Percentiles rank a stretch among this genome's conserved stretches.
Evolutionary conservation across 1,140 invertebrate genomes (phyloP).

Genomic region (Sycophila sp.): DNA sequence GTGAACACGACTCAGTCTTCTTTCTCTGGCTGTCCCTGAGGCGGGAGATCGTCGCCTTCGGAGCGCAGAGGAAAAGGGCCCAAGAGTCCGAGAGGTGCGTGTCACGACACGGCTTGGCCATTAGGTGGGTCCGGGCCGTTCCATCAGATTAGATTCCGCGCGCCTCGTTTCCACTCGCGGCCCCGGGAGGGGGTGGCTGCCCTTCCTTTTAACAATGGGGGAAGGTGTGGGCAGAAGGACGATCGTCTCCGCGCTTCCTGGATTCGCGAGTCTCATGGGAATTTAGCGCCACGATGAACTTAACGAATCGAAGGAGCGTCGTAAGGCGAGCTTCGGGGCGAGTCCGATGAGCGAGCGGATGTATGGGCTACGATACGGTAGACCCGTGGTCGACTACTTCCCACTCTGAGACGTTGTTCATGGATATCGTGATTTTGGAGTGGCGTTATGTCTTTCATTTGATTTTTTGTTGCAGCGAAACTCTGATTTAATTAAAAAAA

Average conservation of each 20-base stretch:
- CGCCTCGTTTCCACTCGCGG: slow-evolving; percentile 12
- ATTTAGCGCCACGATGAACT: background rate
- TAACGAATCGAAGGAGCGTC: slow-evolving; percentile 4
- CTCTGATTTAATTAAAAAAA: too few species aligned
- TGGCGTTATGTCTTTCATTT: too few species aligned
- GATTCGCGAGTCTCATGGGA: slow-evolving; percentile 12
- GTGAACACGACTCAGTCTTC: slow-evolving; percentile 46
- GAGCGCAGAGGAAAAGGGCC: background rate
- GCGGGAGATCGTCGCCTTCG: background rate
- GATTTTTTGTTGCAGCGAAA: too few species aligned
- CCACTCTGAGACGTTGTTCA: too few species aligned
- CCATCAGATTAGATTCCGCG: slow-evolving; percentile 62
- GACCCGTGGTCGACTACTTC: too few species aligned
- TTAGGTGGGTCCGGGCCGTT: slow-evolving; percentile 58
- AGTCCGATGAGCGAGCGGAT: background rate
- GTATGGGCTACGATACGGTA: too few species aligned
- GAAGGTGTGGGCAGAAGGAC: background rate
- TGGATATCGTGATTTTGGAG: too few species aligned
- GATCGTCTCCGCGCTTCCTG: slow-evolving; percentile 18
- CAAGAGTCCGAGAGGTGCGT: slow-evolving; percentile 56
- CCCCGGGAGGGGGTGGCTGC: background rate
- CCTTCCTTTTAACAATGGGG: slow-evolving; percentile 10
- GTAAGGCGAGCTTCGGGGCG: background rate
- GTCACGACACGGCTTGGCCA: slow-evolving; percentile 63
- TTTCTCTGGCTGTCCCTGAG: slow-evolving; percentile 38